phyloP scores from a whole-genome alignment of 2,888 invertebrate species.

The Caenorhabditis angaria region DNA sequence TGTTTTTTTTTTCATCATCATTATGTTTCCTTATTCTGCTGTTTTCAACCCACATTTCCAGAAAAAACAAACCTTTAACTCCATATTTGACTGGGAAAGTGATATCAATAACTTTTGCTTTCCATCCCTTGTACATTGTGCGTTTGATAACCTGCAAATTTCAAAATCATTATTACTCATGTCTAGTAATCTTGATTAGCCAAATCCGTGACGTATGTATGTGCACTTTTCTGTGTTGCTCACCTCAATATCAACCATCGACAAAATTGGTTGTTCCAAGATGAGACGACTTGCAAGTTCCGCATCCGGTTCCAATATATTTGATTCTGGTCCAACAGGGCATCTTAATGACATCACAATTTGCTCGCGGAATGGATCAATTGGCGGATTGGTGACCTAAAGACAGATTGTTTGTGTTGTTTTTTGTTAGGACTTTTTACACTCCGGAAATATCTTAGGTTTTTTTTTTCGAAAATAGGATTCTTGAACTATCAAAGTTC shows the following conservation, averaged over 20 bases:
- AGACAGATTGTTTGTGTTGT: slow-evolving; percentile 16
- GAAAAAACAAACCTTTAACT: slow-evolving; percentile 51
- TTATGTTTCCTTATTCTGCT: neutral
- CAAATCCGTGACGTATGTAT: too few species aligned
- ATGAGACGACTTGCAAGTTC: slow-evolving; percentile 89
- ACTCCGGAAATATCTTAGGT: neutral
- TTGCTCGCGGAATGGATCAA: slow-evolving; percentile 98
- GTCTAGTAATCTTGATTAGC: too few species aligned
- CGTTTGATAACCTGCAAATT: slow-evolving; percentile 77
- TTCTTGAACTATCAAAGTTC: too few species aligned
- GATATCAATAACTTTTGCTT: slow-evolving; percentile 84
- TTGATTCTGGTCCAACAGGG: slow-evolving; percentile 89
- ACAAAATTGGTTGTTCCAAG: slow-evolving; percentile 91
- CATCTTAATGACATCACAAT: slow-evolving; percentile 97
- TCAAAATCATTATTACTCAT: neutral
- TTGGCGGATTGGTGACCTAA: slow-evolving; percentile 90
- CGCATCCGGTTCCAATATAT: slow-evolving; percentile 86
- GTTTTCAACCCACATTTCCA: neutral
- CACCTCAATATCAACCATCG: slow-evolving; percentile 87
- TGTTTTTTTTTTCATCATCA: neutral
- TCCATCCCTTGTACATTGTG: slow-evolving; percentile 86
- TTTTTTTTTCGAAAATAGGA: neutral
- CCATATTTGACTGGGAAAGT: slow-evolving; percentile 85
- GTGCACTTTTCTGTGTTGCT: neutral
- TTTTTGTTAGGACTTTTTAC: neutral